Base-by-base conservation (phyloP, 2,797 vertebrate genomes). In the Gymnoscopelus braueri region DNA sequence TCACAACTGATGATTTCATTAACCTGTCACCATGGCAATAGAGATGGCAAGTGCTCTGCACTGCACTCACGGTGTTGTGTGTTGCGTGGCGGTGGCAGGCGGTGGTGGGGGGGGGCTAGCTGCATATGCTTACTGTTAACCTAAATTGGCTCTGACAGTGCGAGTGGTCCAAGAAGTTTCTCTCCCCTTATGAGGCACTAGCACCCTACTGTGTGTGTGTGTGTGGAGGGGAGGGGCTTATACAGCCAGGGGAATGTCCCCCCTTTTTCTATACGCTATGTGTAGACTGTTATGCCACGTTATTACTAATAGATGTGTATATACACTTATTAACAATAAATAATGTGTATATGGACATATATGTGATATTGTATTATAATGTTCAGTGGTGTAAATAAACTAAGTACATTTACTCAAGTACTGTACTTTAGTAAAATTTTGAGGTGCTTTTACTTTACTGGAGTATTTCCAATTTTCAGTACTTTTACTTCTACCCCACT, bases 1-100 rank as follows among this genome's bases (percentile, higher is more conserved):
- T 90, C 91, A 96, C 92, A 94, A 96, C 95, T 96, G 95, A 96
- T 96, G 94, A 95, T 94, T 95, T 95, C 95, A 96, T 96, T 95
- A 96, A 96, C 93, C 94, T 96, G 95, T 96, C 95, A 95, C 94
- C 94, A 94, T 94, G 93, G 93, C 92, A 92, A 94, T 93, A 89
- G 93, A 92, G 93, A 93, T 88, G 92, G 88, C 92, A 92, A 91
- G 87, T 87, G 5, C n/a, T 52, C 60, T 15, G 26, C 15, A 12
- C 19, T 19, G 60, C 23, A 35, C 13, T 44, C 60, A 10, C 19
- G 14, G 44, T 49, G 29, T 29, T 29, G 60, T 26, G 29, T 58
- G 56, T 55, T 47, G 61, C 19, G 56, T 19, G 70, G 15, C 12
- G 49, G n/a, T 29, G 35, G n/a, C 56, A 55, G 49, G 63, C 56